A percentile compares a stretch with the other conserved stretches of the same genome.
phyloP scores from a whole-genome alignment of 1,140 invertebrate species.

The Stenopsyche tienmushanensis region DNA sequence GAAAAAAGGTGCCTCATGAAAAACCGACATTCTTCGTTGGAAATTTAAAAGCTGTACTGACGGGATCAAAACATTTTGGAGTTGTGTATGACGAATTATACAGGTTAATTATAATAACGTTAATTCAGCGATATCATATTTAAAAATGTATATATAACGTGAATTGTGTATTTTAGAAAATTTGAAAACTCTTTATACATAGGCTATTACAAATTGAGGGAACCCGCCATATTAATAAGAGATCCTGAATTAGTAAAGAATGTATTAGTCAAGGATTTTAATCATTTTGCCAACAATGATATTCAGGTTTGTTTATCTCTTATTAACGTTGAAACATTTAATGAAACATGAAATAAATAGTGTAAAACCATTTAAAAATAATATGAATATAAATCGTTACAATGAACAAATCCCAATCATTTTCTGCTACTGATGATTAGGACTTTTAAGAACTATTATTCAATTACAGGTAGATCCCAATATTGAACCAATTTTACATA shows the following conservation, averaged over 20 bases:
- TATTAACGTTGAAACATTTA: constrained; percentile 5
- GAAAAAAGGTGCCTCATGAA: constrained; percentile 45
- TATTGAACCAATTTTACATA: constrained; percentile 38
- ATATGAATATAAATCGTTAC: no score
- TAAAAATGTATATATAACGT: neutral
- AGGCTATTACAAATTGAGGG: constrained; percentile 40
- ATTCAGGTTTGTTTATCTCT: constrained; percentile 43
- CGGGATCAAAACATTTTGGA: constrained; percentile 45
- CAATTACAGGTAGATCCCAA: constrained; percentile 32
- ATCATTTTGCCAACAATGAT: constrained; percentile 48
- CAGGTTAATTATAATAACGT: constrained; percentile 7
- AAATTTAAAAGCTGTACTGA: constrained; percentile 50
- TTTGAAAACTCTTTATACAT: constrained; percentile 37
- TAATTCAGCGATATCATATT: neutral
- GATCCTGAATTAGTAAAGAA: constrained; percentile 51
- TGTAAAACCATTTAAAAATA: no score
- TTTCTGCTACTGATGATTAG: no score
- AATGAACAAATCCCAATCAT: no score
- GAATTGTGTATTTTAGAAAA: constrained; percentile 37
- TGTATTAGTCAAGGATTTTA: constrained; percentile 53
- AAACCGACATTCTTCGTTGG: constrained; percentile 52
- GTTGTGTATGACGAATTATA: constrained; percentile 48
- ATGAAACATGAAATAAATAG: no score
- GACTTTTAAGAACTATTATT: no score
- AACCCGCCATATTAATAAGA: constrained; percentile 45